A percentile compares a stretch with the other conserved stretches of the same genome.
These are phyloP conservation scores for Oligia fasciuncula DNA, from an alignment of 2,888 invertebrate species.

Conservation along the genomic window DNA sequence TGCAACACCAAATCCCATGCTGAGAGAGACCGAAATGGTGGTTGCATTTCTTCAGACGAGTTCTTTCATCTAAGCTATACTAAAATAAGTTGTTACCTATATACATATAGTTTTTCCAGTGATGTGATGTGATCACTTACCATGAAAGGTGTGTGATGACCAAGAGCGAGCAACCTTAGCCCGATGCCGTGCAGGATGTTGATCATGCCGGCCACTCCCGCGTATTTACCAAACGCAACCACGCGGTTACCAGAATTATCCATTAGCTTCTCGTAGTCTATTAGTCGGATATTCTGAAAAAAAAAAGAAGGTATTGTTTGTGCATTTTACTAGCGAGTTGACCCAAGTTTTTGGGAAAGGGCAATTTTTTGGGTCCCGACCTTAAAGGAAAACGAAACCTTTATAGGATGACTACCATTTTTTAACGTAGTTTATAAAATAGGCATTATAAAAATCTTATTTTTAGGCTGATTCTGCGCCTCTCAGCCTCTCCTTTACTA, in stretches of 20 bases:
- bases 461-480: background rate
- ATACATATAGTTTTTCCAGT: background rate
- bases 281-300: constrained; percentile 95
- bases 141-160: constrained; percentile 99
- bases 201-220: constrained; percentile 99
- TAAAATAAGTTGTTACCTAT: background rate
- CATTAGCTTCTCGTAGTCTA: constrained; percentile 99
- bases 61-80: background rate
- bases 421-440: background rate
- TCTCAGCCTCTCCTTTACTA: background rate
- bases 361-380: too few species aligned
- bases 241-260: constrained; percentile 96
- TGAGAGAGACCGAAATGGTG: background rate
- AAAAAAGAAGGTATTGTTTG: background rate
- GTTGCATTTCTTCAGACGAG: background rate
- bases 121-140: constrained; percentile 85
- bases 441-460: background rate
- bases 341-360: background rate
- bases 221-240: constrained; percentile 99
- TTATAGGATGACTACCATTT: background rate
- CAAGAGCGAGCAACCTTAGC: constrained; percentile 96
- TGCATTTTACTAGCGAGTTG: background rate
- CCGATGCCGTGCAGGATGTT: constrained; percentile 99
- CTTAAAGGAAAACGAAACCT: background rate
- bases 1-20: background rate